Conservation (phyloP, 2,797 vertebrate species). For the Dipus sagitta region DNA sequence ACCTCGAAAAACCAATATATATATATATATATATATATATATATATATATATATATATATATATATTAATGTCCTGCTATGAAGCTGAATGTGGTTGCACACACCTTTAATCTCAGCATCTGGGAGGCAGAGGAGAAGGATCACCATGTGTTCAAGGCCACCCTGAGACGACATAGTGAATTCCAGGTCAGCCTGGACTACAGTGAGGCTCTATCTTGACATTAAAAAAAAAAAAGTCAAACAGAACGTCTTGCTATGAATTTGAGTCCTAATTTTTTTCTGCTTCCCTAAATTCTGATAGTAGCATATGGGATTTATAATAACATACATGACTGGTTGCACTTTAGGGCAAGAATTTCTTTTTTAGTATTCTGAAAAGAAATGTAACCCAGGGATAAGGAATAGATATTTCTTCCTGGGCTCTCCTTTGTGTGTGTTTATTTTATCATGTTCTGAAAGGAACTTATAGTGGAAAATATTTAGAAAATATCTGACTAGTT, state of each 20-base stretch:
- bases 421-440: neutral
- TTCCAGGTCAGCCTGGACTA: no score
- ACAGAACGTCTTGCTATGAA: neutral
- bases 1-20: no score
- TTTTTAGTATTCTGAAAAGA: slow-evolving; percentile 11
- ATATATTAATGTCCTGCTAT: no score
- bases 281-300: slow-evolving; percentile 28
- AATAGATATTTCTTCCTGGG: neutral
- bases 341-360: neutral
- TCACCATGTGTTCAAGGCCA: no score
- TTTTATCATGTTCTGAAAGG: neutral
- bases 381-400: neutral
- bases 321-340: neutral
- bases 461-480: slow-evolving; percentile 37
- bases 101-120: no score
- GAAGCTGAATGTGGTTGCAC: no score
- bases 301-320: neutral
- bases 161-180: no score
- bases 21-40: no score
- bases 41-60: no score
- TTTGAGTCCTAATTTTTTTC: slow-evolving; percentile 44
- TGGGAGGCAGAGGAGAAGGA: no score
- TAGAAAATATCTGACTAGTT: slow-evolving; percentile 51
- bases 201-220: no score
- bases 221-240: no score